phyloP scores from a whole-genome alignment of 2,888 invertebrate genomes.

The Drosophila falleni region DNA sequence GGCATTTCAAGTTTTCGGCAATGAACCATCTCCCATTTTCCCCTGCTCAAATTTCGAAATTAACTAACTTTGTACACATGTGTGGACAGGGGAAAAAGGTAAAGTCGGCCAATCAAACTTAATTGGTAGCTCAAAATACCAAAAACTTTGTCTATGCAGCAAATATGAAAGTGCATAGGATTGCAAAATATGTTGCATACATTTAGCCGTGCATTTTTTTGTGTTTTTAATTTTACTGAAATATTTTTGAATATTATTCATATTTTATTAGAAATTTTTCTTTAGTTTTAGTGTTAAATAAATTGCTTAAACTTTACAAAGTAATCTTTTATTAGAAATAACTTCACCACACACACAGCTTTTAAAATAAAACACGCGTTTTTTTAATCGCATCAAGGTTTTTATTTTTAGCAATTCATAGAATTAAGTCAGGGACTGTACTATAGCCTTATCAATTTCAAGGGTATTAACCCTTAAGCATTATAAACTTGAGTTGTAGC shows the following conservation, averaged over 20 bases:
- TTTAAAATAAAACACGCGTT: too few species aligned
- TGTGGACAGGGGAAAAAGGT: neutral
- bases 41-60: neutral
- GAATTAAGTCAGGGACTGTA: too few species aligned
- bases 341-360: too few species aligned
- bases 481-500: neutral
- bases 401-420: too few species aligned
- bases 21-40: neutral
- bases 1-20: constrained; percentile 3
- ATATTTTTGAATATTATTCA: neutral
- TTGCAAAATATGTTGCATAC: constrained; percentile 8
- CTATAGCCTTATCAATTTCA: neutral
- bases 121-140: constrained; percentile 50
- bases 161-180: constrained; percentile 11
- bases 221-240: neutral
- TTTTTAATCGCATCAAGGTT: too few species aligned
- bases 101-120: constrained; percentile 54
- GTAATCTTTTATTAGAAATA: too few species aligned
- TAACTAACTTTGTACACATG: constrained; percentile 1
- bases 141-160: constrained; percentile 15
- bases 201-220: neutral
- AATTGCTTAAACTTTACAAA: neutral
- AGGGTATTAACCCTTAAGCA: neutral
- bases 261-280: neutral
- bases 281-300: neutral